Evolutionary conservation across 2,797 vertebrate genomes (phyloP).

Genomic region (Rallus crepitans): DNA sequence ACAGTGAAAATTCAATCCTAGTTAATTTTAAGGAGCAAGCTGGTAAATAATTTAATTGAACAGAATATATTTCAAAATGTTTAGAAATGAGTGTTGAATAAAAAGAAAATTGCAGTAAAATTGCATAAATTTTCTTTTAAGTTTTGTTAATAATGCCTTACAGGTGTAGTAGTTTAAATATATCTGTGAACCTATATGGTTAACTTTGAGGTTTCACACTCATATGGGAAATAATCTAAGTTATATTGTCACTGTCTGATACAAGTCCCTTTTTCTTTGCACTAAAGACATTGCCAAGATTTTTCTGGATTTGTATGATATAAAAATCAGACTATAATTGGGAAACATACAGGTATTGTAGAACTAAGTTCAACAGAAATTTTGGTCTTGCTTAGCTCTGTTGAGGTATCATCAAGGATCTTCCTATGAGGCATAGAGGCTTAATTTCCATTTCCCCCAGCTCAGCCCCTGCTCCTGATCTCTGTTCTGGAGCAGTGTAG

Average conservation of each 20-base stretch:
- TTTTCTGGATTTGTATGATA: background rate
- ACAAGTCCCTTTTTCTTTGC: background rate
- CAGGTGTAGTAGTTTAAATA: background rate
- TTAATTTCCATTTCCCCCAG: background rate
- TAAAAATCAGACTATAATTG: background rate
- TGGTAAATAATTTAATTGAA: conserved; percentile 37
- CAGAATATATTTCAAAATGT: conserved; percentile 22
- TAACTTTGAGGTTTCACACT: background rate
- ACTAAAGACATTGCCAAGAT: background rate
- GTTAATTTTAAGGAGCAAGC: conserved; percentile 42
- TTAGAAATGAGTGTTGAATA: conserved; percentile 14
- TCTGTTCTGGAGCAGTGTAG: background rate
- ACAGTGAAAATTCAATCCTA: conserved; percentile 22
- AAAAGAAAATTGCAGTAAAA: conserved; percentile 51
- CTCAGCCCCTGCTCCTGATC: background rate
- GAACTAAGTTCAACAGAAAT: background rate
- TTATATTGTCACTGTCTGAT: background rate
- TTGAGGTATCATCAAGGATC: background rate
- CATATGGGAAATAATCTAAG: background rate
- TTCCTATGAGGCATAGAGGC: background rate
- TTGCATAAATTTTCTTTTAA: background rate
- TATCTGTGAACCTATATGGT: background rate
- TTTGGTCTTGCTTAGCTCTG: background rate
- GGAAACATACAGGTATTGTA: background rate
- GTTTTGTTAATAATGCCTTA: background rate